These are phyloP conservation scores for Drosophila antonietae DNA, from an alignment of 2,888 invertebrate genomes.

Conservation along the genomic window DNA sequence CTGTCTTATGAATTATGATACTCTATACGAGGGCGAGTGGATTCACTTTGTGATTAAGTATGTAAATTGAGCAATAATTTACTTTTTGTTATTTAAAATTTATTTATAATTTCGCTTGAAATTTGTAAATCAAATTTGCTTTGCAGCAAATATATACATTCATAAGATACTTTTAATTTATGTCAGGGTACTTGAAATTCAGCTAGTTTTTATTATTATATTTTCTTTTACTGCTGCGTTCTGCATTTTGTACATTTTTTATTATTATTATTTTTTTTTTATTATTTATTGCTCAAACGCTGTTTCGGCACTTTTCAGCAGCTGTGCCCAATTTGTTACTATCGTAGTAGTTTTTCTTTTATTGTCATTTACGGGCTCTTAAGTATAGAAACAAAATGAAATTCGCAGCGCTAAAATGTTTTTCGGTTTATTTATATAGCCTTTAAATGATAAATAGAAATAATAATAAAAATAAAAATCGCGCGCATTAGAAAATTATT, in stretches of 20 bases:
- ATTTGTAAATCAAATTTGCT: too few species aligned
- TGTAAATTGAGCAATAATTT: not conserved
- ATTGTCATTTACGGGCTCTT: conserved; percentile 39
- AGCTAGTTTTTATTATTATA: too few species aligned
- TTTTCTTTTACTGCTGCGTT: conserved; percentile 49
- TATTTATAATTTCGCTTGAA: too few species aligned
- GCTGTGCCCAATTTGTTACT: conserved; percentile 60
- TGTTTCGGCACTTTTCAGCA: conserved; percentile 52
- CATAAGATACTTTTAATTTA: not conserved
- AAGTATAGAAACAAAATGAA: not conserved
- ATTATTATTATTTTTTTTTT: not conserved
- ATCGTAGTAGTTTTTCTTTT: conserved; percentile 57
- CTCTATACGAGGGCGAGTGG: not conserved
- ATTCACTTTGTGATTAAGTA: not conserved
- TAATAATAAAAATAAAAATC: not conserved
- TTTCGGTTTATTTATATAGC: not conserved
- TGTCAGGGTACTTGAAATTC: not conserved
- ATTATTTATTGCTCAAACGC: conserved; percentile 21
- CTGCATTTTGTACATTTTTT: conserved; percentile 1
- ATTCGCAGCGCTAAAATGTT: not conserved
- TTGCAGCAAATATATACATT: not conserved
- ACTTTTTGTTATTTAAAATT: too few species aligned
- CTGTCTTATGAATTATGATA: not conserved
- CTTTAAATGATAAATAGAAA: not conserved
- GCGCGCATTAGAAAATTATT: not conserved